Percentiles rank a stretch among this genome's conserved stretches.
These are phyloP conservation scores for Astur gentilis DNA, from an alignment of 2,113 vertebrate genomes.

Conservation along the genomic window DNA sequence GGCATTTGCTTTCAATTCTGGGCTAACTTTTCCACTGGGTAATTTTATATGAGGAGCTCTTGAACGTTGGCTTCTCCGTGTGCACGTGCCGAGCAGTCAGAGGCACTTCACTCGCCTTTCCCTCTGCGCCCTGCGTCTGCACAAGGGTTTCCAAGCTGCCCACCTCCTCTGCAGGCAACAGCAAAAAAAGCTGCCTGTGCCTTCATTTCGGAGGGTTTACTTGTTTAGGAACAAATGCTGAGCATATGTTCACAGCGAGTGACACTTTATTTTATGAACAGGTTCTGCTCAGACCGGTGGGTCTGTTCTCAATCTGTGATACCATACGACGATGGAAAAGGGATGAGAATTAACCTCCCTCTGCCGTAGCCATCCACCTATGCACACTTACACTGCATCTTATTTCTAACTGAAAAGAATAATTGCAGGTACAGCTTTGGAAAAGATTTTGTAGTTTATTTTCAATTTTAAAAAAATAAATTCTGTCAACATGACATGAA, in stretches of 20 bases:
- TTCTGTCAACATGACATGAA: not conserved
- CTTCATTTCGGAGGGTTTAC: not conserved
- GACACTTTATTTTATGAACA: not conserved
- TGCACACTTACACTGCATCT: not conserved
- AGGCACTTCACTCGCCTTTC: not conserved
- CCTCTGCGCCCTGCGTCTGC: not conserved
- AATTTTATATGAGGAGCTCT: not conserved
- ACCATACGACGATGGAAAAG: not conserved
- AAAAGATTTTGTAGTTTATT: not conserved
- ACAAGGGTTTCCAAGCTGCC: not conserved
- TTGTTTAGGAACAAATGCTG: not conserved
- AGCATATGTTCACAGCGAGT: not conserved
- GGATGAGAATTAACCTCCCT: not conserved
- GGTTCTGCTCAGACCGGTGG: not conserved
- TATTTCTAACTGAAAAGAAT: not conserved
- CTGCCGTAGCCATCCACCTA: not conserved
- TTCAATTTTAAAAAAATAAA: not conserved
- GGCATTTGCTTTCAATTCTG: not conserved
- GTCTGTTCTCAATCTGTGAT: not conserved
- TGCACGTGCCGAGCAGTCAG: accelerated
- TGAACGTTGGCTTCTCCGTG: not conserved
- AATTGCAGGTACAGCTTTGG: not conserved
- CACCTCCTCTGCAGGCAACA: not conserved
- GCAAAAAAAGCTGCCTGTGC: not conserved
- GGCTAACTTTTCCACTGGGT: not conserved